These are phyloP conservation scores for Pimpla rufipes DNA, from an alignment of 2,888 invertebrate species.

Conservation along the genomic window DNA sequence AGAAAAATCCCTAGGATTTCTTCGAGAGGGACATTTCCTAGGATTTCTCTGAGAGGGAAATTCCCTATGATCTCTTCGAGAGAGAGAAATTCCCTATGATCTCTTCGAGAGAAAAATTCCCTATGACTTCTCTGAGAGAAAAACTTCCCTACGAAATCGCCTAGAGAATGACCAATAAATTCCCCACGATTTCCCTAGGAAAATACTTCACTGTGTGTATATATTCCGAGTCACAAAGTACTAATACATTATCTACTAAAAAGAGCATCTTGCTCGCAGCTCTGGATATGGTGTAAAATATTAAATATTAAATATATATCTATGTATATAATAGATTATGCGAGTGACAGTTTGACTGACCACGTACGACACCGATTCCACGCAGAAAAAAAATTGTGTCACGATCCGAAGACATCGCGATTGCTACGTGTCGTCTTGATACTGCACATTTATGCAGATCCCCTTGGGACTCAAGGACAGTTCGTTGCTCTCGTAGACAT, in stretches of 20 bases:
- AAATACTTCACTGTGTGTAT: slow-evolving; percentile 11
- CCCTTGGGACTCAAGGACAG: slow-evolving; percentile 66
- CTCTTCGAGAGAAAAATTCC: too few relatives aligned
- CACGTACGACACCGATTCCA: too few relatives aligned
- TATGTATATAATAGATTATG: not conserved
- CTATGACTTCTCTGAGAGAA: too few relatives aligned
- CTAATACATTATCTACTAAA: slow-evolving; percentile 37
- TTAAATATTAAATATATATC: not conserved
- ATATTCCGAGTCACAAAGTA: slow-evolving; percentile 39
- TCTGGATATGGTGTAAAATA: not conserved
- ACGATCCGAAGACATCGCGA: not conserved
- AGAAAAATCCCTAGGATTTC: too few relatives aligned
- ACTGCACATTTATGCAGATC: slow-evolving; percentile 75
- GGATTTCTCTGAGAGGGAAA: too few relatives aligned
- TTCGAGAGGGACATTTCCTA: too few relatives aligned
- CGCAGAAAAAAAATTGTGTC: too few relatives aligned
- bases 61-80: too few relatives aligned
- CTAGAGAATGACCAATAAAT: too few relatives aligned
- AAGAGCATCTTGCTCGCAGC: not conserved
- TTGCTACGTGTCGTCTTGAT: slow-evolving; percentile 68
- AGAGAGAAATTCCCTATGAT: too few relatives aligned
- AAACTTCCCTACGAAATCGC: too few relatives aligned
- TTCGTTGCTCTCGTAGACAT: slow-evolving; percentile 69
- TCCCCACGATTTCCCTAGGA: too few relatives aligned
- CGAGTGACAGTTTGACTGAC: not conserved